Conservation (phyloP, 2,888 invertebrate genomes). For the Drosophila peninsularis region DNA sequence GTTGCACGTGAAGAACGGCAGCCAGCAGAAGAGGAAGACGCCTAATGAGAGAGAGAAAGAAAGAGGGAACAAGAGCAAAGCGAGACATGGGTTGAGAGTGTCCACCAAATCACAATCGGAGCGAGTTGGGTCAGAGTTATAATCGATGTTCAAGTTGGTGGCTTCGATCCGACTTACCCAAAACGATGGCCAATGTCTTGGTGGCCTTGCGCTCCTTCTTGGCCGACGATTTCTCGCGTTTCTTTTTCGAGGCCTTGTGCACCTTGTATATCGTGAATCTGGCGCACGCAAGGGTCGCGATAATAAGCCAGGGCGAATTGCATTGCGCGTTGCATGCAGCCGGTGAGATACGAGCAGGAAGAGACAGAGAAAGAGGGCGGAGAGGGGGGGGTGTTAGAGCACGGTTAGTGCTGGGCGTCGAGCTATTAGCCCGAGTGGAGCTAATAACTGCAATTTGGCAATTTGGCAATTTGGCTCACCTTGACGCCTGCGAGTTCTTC, state of each 20-base stretch:
- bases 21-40: constrained; percentile 99
- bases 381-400: neutral
- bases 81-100: neutral
- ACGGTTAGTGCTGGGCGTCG: neutral
- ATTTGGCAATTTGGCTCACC: constrained; percentile 70
- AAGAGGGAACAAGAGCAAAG: no score
- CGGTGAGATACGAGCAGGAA: neutral
- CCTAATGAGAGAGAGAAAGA: constrained; percentile 86
- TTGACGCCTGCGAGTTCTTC: constrained; percentile 85
- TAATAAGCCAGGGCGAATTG: constrained; percentile 53
- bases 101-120: constrained; percentile 7
- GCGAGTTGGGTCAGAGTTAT: no score
- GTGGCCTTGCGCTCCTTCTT: constrained; percentile 99
- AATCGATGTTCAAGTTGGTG: neutral
- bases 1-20: constrained; percentile 99
- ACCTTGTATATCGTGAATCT: constrained; percentile 96
- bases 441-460: constrained; percentile 66
- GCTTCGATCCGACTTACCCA: constrained; percentile 89
- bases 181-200: constrained; percentile 98
- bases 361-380: neutral
- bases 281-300: constrained; percentile 42
- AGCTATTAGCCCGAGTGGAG: constrained; percentile 25
- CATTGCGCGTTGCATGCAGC: constrained; percentile 37
- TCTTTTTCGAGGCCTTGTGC: constrained; percentile 97
- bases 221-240: constrained; percentile 96